Percentiles rank a stretch among this genome's conserved stretches.
These are phyloP conservation scores for Ecliptopera silaceata DNA, from an alignment of 2,888 invertebrate genomes.

Conservation along the genomic window DNA sequence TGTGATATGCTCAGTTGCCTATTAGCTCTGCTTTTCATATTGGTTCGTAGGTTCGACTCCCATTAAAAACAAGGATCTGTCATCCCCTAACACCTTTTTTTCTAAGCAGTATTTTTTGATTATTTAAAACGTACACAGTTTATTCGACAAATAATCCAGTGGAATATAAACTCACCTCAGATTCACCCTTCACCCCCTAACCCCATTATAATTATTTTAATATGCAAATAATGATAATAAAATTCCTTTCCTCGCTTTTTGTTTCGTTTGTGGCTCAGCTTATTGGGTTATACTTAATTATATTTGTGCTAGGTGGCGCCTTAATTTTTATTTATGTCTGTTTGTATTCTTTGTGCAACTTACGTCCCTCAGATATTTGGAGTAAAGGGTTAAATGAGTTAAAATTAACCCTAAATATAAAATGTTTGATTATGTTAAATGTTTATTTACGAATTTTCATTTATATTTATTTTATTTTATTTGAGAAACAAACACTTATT, in stretches of 20 bases:
- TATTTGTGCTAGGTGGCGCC: constrained; percentile 59
- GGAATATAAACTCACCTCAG: constrained; percentile 19
- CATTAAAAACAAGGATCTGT: too few relatives aligned
- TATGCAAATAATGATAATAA: constrained; percentile 83
- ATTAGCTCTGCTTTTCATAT: too few relatives aligned
- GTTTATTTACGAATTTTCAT: too few relatives aligned
- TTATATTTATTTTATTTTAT: too few relatives aligned
- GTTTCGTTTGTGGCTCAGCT: constrained; percentile 68
- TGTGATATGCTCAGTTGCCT: too few relatives aligned
- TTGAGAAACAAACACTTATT: too few relatives aligned
- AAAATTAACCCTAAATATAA: constrained; percentile 1
- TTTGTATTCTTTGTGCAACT: constrained; percentile 55
- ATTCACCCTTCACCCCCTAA: constrained; percentile 44
- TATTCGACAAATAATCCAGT: constrained; percentile 22
- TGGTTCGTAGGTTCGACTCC: too few relatives aligned
- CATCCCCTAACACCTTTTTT: too few relatives aligned
- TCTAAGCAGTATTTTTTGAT: constrained; percentile 7
- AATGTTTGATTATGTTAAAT: too few relatives aligned
- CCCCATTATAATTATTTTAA: constrained; percentile 79
- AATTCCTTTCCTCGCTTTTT: constrained; percentile 72
- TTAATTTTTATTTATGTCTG: constrained; percentile 75
- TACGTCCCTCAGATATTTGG: constrained; percentile 30
- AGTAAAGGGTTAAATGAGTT: constrained; percentile 25
- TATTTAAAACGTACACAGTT: constrained; percentile 7
- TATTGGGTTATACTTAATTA: constrained; percentile 79